Conservation (phyloP, 2,113 vertebrate genomes). For the Siphamia tubifer region DNA sequence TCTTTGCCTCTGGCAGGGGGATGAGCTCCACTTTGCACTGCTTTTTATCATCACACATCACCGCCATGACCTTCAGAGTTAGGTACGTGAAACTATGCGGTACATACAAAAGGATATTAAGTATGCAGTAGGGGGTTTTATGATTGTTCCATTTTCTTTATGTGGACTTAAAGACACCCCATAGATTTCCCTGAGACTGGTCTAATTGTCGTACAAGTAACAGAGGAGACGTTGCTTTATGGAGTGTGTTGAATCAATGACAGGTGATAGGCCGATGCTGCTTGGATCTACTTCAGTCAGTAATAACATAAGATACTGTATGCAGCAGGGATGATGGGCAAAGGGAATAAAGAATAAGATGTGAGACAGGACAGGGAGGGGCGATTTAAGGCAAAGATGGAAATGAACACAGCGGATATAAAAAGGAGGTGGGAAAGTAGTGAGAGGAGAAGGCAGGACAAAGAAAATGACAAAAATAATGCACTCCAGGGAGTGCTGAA, state of each 20-base stretch:
- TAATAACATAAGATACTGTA: constrained; percentile 20
- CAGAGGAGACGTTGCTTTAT: constrained; percentile 47
- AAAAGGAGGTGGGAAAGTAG: background rate
- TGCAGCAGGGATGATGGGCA: background rate
- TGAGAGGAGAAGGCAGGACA: constrained; percentile 23
- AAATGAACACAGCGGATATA: background rate
- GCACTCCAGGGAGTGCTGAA: constrained; percentile 21
- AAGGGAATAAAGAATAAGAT: constrained; percentile 13
- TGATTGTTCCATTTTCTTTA: constrained; percentile 40
- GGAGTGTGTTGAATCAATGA: constrained; percentile 57
- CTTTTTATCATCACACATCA: constrained; percentile 15
- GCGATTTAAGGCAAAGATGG: constrained; percentile 25
- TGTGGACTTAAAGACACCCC: constrained; percentile 36
- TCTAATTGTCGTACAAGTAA: constrained; percentile 50
- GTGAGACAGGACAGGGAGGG: background rate
- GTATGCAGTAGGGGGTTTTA: constrained; percentile 25
- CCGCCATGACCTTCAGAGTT: constrained; percentile 29
- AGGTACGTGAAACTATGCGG: background rate
- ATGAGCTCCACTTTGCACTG: background rate
- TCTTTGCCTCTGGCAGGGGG: background rate
- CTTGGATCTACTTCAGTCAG: constrained; percentile 32
- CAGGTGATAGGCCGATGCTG: constrained; percentile 37
- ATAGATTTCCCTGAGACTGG: constrained; percentile 33
- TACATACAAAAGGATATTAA: constrained; percentile 26
- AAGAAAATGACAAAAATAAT: constrained; percentile 42